phyloP scores from a whole-genome alignment of 2,888 invertebrate species.

The Erebia aethiops region DNA sequence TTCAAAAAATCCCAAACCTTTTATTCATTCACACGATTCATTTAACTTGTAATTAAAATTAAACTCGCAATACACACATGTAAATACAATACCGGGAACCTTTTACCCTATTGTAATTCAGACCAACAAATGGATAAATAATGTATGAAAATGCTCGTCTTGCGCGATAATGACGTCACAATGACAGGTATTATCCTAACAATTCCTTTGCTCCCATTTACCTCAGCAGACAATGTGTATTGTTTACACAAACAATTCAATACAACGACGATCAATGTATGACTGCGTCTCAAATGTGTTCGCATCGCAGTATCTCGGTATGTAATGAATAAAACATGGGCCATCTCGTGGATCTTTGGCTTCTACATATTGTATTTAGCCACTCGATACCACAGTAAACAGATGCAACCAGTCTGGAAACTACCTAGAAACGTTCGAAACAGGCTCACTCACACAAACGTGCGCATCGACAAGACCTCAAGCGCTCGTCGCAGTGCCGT shows the following conservation, averaged over 20 bases:
- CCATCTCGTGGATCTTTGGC: slow-evolving; percentile 54
- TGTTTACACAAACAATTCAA: slow-evolving; percentile 54
- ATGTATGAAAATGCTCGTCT: slow-evolving; percentile 30
- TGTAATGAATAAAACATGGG: slow-evolving; percentile 72
- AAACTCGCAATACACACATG: slow-evolving; percentile 6
- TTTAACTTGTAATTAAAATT: not conserved
- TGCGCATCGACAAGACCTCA: no score
- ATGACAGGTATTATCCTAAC: slow-evolving; percentile 41
- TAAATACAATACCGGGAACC: slow-evolving; percentile 13
- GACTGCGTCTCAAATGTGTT: slow-evolving; percentile 57
- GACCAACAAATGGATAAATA: slow-evolving; percentile 30
- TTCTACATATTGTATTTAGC: slow-evolving; percentile 43
- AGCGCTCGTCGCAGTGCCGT: no score
- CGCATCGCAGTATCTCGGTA: slow-evolving; percentile 64
- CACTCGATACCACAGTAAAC: no score
- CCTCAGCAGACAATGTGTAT: slow-evolving; percentile 47
- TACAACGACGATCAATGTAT: slow-evolving; percentile 62
- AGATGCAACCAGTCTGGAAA: no score
- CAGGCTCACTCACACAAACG: no score
- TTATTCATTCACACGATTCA: no score
- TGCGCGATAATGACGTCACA: slow-evolving; percentile 41
- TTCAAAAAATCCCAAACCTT: not conserved
- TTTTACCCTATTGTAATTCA: slow-evolving; percentile 26
- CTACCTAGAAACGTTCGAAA: no score
- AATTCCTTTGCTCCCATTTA: slow-evolving; percentile 45